Evolutionary conservation across 2,888 invertebrate species (phyloP).

Genomic region (Apodemia duryi): DNA sequence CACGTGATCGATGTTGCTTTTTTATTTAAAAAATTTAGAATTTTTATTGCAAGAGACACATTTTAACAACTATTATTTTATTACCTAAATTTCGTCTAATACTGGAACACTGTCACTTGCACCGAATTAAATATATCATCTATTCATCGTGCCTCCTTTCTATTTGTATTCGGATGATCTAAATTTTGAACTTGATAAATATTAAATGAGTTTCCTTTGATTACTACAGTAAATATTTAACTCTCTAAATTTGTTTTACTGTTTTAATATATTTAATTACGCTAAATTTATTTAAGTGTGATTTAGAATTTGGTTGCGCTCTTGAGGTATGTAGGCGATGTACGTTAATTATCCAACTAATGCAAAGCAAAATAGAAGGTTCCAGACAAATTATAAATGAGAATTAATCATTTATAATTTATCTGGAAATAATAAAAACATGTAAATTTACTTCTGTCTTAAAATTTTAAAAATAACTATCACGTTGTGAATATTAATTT

Average conservation of each 20-base stretch:
- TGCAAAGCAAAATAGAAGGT: too few relatives aligned
- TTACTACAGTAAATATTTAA: conserved; percentile 46
- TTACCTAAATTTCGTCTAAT: conserved; percentile 10
- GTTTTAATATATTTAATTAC: conserved; percentile 48
- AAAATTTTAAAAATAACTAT: too few relatives aligned
- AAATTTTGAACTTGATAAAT: conserved; percentile 13
- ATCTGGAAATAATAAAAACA: too few relatives aligned
- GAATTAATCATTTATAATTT: too few relatives aligned
- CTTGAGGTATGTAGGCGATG: conserved; percentile 46
- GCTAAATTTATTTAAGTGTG: conserved; percentile 63
- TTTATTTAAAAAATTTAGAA: conserved; percentile 10
- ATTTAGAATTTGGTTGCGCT: conserved; percentile 76
- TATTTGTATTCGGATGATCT: conserved; percentile 1
- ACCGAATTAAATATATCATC: background rate
- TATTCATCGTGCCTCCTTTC: conserved; percentile 3
- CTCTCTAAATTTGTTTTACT: conserved; percentile 50
- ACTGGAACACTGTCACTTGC: conserved; percentile 6
- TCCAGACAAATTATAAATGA: too few relatives aligned
- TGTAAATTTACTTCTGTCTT: too few relatives aligned
- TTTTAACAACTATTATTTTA: conserved; percentile 13
- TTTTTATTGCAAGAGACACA: conserved; percentile 7
- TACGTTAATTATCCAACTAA: conserved; percentile 23
- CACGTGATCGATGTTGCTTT: conserved; percentile 18
- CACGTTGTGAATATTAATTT: too few relatives aligned
- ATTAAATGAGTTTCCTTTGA: conserved; percentile 27